These are phyloP conservation scores for Folsomia candida DNA, from an alignment of 2,888 invertebrate species.

Conservation along the genomic window DNA sequence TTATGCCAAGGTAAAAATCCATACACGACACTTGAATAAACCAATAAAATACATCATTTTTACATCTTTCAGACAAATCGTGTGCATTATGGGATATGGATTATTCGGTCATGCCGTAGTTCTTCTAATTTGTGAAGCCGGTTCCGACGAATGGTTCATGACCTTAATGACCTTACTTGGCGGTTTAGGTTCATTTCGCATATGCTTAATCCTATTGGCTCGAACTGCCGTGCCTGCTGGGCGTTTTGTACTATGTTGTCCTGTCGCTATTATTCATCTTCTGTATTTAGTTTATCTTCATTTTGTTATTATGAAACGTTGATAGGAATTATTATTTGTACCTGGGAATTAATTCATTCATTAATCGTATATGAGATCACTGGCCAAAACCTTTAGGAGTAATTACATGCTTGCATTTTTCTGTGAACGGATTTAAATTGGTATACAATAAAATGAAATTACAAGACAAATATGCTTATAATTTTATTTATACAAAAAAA, in stretches of 20 bases:
- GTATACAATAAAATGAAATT: too few relatives aligned
- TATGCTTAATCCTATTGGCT: slow-evolving; percentile 56
- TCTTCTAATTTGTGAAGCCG: slow-evolving; percentile 55
- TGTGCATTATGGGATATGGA: slow-evolving; percentile 57
- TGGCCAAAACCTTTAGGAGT: too few relatives aligned
- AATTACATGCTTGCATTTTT: too few relatives aligned
- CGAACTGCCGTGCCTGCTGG: slow-evolving; percentile 57
- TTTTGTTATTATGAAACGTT: slow-evolving; percentile 58
- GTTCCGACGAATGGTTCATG: slow-evolving; percentile 57
- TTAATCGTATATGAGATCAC: too few relatives aligned
- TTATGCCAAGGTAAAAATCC: slow-evolving; percentile 40
- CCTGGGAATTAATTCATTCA: too few relatives aligned
- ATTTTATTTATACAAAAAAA: too few relatives aligned
- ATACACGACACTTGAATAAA: not conserved
- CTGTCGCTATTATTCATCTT: slow-evolving; percentile 56
- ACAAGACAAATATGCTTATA: too few relatives aligned
- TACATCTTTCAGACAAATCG: slow-evolving; percentile 52
- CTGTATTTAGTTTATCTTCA: slow-evolving; percentile 59
- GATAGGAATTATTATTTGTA: not conserved
- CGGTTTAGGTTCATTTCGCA: slow-evolving; percentile 56
- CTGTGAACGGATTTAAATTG: too few relatives aligned
- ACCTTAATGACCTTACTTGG: slow-evolving; percentile 56
- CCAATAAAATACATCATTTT: not conserved
- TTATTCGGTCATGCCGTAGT: slow-evolving; percentile 57
- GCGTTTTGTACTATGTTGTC: slow-evolving; percentile 58